These are phyloP conservation scores for Hemichromis elongatus DNA, from an alignment of 2,113 vertebrate species.

Conservation along the genomic window DNA sequence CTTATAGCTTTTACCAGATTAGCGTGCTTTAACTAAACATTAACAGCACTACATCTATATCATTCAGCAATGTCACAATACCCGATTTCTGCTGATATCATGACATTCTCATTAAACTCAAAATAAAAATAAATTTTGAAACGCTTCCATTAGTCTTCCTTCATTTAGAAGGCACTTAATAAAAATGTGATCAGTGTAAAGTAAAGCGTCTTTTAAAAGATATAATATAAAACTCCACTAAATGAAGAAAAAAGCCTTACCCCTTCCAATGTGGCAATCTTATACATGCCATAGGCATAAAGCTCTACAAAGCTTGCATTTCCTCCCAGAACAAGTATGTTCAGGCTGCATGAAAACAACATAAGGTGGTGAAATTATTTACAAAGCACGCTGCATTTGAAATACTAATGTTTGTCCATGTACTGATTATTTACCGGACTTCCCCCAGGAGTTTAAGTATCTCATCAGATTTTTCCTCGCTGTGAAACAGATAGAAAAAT, in stretches of 20 bases:
- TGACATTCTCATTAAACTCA: neutral
- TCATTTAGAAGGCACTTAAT: neutral
- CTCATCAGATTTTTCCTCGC: slow-evolving; percentile 98
- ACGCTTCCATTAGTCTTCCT: neutral
- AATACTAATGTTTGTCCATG: neutral
- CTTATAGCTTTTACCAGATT: neutral
- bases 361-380: neutral
- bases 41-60: neutral
- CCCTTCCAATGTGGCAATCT: slow-evolving; percentile 86
- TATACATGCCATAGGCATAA: slow-evolving; percentile 98
- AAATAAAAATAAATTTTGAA: neutral
- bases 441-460: slow-evolving; percentile 96
- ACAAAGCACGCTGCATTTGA: neutral
- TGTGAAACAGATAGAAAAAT: slow-evolving; percentile 62
- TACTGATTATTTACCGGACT: slow-evolving; percentile 77
- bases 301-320: slow-evolving; percentile 87
- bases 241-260: slow-evolving; percentile 60
- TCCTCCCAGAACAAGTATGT: slow-evolving; percentile 91
- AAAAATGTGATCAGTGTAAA: neutral
- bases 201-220: neutral
- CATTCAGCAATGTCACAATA: neutral
- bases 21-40: neutral
- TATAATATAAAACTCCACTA: neutral
- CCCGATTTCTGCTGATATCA: neutral
- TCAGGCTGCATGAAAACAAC: slow-evolving; percentile 76